Conservation (phyloP, 2,797 vertebrate species). For the Girardinus metallicus region DNA sequence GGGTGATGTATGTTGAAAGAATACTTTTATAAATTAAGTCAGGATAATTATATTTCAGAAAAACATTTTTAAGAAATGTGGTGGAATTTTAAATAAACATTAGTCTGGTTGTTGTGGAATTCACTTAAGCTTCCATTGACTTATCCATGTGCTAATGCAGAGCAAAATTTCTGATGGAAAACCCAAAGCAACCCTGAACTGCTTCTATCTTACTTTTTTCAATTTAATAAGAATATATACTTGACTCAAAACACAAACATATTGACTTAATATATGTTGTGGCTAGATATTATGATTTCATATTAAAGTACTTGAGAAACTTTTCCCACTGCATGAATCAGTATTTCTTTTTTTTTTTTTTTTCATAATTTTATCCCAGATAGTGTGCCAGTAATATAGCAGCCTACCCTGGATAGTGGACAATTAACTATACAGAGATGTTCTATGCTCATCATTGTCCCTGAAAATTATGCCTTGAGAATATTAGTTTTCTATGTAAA, state of each 20-base stretch:
- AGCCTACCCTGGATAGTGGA: not conserved
- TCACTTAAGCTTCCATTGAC: not conserved
- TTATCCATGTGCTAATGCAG: not conserved
- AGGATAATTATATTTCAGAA: not conserved
- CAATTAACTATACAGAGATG: not conserved
- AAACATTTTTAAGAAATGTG: not conserved
- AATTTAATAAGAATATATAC: not conserved
- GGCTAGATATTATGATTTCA: not conserved
- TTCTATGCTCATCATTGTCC: not conserved
- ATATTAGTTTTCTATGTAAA: not conserved
- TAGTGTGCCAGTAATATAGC: not conserved
- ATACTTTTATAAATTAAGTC: not conserved
- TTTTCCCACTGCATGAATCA: not conserved
- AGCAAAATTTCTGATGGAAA: not conserved
- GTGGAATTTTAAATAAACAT: constrained; percentile 19
- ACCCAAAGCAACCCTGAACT: not conserved
- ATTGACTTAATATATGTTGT: not conserved
- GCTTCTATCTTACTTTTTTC: not conserved
- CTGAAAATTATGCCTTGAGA: not conserved
- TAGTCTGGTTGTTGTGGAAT: not conserved
- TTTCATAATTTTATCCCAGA: not conserved
- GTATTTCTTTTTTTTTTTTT: not conserved
- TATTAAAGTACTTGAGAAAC: not conserved
- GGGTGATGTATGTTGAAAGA: constrained; percentile 53
- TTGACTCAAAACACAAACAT: not conserved